Evolutionary conservation across 2,888 invertebrate species (phyloP).

Genomic region (Melanchra persicariae): DNA sequence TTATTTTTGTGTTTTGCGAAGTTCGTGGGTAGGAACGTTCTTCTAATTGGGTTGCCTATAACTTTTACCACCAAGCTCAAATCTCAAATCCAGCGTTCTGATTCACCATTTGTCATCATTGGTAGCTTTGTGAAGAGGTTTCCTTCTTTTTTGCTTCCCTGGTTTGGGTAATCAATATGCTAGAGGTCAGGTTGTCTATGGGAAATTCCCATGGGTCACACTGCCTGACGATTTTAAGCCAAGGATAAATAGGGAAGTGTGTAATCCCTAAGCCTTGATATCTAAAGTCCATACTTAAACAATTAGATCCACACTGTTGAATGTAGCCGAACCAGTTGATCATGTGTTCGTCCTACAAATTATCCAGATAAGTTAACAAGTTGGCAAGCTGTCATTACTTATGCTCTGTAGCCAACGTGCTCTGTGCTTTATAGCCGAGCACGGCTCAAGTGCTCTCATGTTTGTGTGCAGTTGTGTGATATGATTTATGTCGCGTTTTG

Average conservation of each 20-base stretch:
- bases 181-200: too few relatives aligned
- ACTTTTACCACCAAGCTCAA: too few relatives aligned
- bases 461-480: background rate
- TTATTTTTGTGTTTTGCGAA: background rate
- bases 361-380: conserved; percentile 34
- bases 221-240: too few relatives aligned
- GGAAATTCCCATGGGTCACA: too few relatives aligned
- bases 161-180: too few relatives aligned
- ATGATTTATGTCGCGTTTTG: too few relatives aligned
- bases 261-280: too few relatives aligned
- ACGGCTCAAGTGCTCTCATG: conserved; percentile 30
- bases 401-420: conserved; percentile 35
- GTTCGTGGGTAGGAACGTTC: background rate
- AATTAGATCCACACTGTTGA: conserved; percentile 20
- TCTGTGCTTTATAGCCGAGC: conserved; percentile 33
- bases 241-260: too few relatives aligned
- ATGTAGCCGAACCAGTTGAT: conserved; percentile 11
- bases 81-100: too few relatives aligned
- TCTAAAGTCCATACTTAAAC: background rate
- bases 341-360: conserved; percentile 21
- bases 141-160: too few relatives aligned
- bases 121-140: too few relatives aligned
- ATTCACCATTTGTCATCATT: too few relatives aligned
- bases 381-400: conserved; percentile 45
- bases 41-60: background rate